Percentiles rank a stretch among this genome's conserved stretches.
These are phyloP conservation scores for Stenodema calcarata DNA, from an alignment of 2,888 invertebrate species.

Conservation along the genomic window DNA sequence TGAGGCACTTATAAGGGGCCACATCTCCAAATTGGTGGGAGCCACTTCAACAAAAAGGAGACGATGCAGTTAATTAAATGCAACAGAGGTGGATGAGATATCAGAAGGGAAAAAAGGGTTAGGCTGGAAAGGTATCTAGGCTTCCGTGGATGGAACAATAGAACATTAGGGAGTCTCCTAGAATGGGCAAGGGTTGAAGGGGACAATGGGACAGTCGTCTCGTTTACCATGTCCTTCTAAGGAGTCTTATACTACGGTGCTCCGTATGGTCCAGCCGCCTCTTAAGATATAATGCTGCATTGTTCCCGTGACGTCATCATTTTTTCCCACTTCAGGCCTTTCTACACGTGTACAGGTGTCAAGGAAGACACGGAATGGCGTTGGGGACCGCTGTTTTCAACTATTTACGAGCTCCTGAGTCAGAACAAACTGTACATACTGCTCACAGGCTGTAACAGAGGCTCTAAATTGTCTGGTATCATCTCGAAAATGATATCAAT, in stretches of 20 bases:
- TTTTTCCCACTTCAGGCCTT: not conserved
- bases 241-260: not conserved
- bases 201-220: conserved; percentile 29
- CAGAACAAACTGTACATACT: too few relatives aligned
- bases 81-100: not conserved
- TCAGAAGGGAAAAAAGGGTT: not conserved
- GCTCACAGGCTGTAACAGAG: too few relatives aligned
- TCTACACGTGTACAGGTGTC: conserved; percentile 23
- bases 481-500: too few relatives aligned
- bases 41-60: conserved; percentile 7
- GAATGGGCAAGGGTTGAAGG: not conserved
- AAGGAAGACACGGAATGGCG: not conserved
- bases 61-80: conserved; percentile 10
- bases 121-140: conserved; percentile 16
- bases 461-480: too few relatives aligned
- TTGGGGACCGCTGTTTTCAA: not conserved
- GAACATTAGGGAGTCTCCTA: conserved; percentile 15
- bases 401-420: not conserved
- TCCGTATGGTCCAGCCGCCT: conserved; percentile 27
- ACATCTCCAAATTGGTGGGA: not conserved
- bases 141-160: conserved; percentile 24
- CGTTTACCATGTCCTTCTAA: conserved; percentile 30
- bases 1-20: not conserved
- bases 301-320: conserved; percentile 12
- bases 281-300: conserved; percentile 14